Percentiles rank a stretch among this genome's conserved stretches.
Conservation (phyloP, 2,113 vertebrate genomes). For the Eupsittula cactorum region DNA sequence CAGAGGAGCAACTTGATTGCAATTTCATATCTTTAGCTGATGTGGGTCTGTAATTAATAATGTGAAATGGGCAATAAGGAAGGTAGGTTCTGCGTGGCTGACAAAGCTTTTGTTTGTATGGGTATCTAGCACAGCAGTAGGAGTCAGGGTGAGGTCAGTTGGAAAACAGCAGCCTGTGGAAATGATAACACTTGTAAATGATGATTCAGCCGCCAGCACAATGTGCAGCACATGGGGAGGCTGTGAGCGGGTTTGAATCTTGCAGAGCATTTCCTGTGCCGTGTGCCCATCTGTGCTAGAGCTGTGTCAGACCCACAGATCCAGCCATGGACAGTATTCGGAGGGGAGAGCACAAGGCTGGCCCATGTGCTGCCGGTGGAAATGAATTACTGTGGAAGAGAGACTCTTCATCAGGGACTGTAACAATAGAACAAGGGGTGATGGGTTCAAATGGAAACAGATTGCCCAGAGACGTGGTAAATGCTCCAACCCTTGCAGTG, state of each 20-base stretch:
- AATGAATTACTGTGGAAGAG: neutral
- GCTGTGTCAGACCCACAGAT: fast-evolving
- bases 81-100: neutral
- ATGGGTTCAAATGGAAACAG: neutral
- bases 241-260: neutral
- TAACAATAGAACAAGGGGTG: neutral
- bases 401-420: neutral
- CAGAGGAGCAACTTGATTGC: neutral
- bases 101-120: neutral
- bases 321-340: neutral
- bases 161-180: slow-evolving; percentile 17
- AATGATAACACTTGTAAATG: neutral
- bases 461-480: neutral
- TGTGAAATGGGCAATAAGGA: neutral
- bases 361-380: neutral
- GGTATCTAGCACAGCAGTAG: neutral
- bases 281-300: neutral
- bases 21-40: neutral
- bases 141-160: slow-evolving; percentile 43
- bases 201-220: neutral
- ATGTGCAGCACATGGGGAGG: fast-evolving
- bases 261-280: neutral
- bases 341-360: neutral
- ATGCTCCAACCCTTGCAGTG: neutral
- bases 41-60: slow-evolving; percentile 1